Conservation (phyloP, 2,797 vertebrate genomes). For the Phoeniculus purpureus region DNA sequence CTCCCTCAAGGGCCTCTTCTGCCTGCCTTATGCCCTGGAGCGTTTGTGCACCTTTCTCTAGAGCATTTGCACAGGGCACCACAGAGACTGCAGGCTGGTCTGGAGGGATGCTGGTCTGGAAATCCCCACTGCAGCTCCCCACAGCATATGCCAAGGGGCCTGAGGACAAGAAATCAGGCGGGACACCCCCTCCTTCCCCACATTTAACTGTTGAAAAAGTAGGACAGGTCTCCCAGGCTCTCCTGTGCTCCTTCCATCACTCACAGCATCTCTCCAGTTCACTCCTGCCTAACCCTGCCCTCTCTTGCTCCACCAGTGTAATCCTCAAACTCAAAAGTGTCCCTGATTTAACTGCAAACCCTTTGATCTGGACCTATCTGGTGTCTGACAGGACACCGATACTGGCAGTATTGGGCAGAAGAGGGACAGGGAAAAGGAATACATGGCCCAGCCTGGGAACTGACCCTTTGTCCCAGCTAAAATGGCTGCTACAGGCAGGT, state of each 20-base stretch:
- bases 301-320: not conserved
- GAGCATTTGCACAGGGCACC: not conserved
- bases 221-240: conserved; percentile 63
- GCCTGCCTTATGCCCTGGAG: conserved; percentile 21
- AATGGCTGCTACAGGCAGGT: not conserved
- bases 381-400: not conserved
- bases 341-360: accelerated
- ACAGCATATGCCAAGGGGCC: conserved; percentile 22
- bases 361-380: not conserved
- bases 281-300: not conserved
- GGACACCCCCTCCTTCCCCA: not conserved
- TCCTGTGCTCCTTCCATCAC: conserved; percentile 30
- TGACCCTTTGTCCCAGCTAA: not conserved
- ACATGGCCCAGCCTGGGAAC: accelerated
- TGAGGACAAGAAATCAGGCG: conserved; percentile 30
- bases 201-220: conserved; percentile 33
- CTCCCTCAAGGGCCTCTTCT: not conserved
- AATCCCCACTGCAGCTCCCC: conserved; percentile 12
- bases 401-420: not conserved
- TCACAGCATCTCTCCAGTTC: not conserved
- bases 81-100: not conserved
- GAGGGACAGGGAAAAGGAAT: not conserved
- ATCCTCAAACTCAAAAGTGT: not conserved
- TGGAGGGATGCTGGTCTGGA: not conserved
- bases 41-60: not conserved